Base-by-base conservation (phyloP, 2,888 invertebrate genomes). In the Catocala sponsa region DNA sequence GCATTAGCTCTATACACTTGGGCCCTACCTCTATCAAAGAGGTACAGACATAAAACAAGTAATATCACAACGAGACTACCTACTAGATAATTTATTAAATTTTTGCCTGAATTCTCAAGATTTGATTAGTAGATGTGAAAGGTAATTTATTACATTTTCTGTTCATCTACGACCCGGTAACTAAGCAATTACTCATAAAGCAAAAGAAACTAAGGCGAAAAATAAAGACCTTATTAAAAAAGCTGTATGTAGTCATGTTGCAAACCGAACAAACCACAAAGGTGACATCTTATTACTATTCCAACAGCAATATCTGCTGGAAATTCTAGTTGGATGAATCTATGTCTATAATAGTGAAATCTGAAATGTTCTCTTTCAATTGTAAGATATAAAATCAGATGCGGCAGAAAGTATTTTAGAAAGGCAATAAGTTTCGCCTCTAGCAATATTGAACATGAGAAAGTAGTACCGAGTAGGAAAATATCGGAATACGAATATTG, bases 401-500 rank as follows among this genome's bases (percentile, higher is more conserved):
- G 44, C 13, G 35, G 32, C 44, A 58, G 51, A 47, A 38, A 50
- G 50, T 50, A 11, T 46, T 52, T 58, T 46, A 52, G 46, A 58
- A 52, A 38, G 32, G 44, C 58, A 58, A 58, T 58, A 58, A 52
- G 51, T 58, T 52, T 25, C 38, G 12, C 32, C 25, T 38, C 51
- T 52, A 52, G 58, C 58, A 47, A 58, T 58, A 58, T 58, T 52
- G 58, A 47, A 58, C 58, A 52, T 58, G 58, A 58, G 58, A 52
- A 52, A 58, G 52, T 58, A 58, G 44, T 58, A 46, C 58, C 38
- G 38, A n/a, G 46, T 52, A 52, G 13, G 33, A 42, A 53, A 59
- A 59, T 59, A 59, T 59, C 47, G 52, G 42, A 38, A 47, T 42
- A 42, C 52, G 41, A 59, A 53, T 59, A 59, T 53, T 47, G 58